Base-by-base conservation (phyloP, 2,888 invertebrate species). In the Hyppa rectilinea region DNA sequence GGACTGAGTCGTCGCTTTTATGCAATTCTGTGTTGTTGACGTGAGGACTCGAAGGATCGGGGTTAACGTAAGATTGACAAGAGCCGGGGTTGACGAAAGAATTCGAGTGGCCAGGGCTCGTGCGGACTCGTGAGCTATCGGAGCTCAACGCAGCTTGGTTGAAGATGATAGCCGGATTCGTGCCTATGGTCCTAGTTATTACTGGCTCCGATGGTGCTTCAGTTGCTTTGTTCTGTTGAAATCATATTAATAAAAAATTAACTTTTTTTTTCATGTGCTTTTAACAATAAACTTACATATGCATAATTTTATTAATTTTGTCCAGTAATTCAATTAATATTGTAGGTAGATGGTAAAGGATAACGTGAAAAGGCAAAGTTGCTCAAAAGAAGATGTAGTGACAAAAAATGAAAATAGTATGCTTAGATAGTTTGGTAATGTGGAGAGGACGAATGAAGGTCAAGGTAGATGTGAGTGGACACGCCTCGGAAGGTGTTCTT, bases 131-230 rank as follows among this genome's bases (percentile, higher is more conserved):
- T 56, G 56, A 7, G 61, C 50, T 20, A 2, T n/a, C 36, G 4
- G 50, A 34, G 10, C 29, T 64, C 14, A 49, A 5, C 14, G 47
- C 34, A 12, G 5, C 12, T 49, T 36, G 59, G 45, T 55, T 76
- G 61, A 56, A 69, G 7, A 56, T 29, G 31, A 55, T 31, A 10
- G 64, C 52, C 0, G 82, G 74, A 14, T 65, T 82, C 52, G 87
- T 76, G 75, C 89, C 83, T 31, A 89, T 76, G 0, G 87, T 88
- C 59, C 90, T 82, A 2, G 81, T 88, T 34, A 89, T 85, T 4
- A 78, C 34, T 2, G 83, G 79, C 55, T 20, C 20, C 61, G 50
- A 62, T 0, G 82, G 81, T 6, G 85, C 85, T 2, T 86, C 85
- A 0, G 75, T 38, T 2, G 61, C 49, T 76, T 80, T 85, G 45